phyloP scores from a whole-genome alignment of 2,888 invertebrate species.

The Nebria salina region DNA sequence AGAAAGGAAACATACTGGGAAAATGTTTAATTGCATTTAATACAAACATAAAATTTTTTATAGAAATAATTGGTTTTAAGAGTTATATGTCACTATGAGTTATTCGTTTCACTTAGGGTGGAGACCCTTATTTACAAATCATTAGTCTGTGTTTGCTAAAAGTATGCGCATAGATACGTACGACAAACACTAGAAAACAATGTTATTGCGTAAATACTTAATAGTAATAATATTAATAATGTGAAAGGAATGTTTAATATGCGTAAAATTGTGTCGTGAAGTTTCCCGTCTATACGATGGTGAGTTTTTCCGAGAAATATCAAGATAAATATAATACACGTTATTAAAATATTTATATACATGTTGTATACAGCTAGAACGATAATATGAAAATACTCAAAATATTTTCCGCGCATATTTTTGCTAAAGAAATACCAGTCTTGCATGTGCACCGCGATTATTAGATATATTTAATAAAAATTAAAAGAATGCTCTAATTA shows the following conservation, averaged over 20 bases:
- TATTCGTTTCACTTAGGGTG: no score
- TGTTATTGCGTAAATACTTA: conserved; percentile 30
- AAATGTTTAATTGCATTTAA: not conserved
- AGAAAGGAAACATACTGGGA: not conserved
- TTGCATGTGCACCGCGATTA: no score
- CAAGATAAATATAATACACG: conserved; percentile 7
- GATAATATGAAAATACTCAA: not conserved
- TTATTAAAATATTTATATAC: conserved; percentile 14
- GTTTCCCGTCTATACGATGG: conserved; percentile 5
- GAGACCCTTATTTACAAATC: no score
- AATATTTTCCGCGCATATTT: not conserved
- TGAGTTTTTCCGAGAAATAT: conserved; percentile 3
- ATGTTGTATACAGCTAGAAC: not conserved
- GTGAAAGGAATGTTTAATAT: conserved; percentile 39
- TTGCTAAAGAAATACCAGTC: no score
- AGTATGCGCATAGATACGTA: not conserved
- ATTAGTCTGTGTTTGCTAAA: not conserved
- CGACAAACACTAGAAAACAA: not conserved
- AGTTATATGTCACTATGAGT: not conserved
- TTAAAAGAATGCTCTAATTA: no score
- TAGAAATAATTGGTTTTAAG: conserved; percentile 1
- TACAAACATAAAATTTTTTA: not conserved
- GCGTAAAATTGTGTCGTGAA: conserved; percentile 17
- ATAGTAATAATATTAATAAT: conserved; percentile 28
- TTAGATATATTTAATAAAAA: no score